phyloP scores from a whole-genome alignment of 2,888 invertebrate genomes.

The Drosophila anomalata region DNA sequence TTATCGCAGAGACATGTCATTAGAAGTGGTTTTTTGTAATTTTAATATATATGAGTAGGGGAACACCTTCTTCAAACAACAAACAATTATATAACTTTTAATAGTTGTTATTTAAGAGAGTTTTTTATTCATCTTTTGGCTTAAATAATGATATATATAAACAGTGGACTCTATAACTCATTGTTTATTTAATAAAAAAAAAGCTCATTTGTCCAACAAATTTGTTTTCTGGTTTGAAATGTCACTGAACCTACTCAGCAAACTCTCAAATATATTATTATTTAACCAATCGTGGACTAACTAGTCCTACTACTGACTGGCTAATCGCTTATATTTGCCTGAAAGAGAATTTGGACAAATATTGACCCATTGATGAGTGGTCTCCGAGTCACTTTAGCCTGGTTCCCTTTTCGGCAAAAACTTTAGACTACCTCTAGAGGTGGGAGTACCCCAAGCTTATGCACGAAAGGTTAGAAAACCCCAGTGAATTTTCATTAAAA shows the following conservation, averaged over 20 bases:
- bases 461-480: conserved; percentile 41
- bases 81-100: conserved; percentile 1
- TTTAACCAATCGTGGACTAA: too few relatives aligned
- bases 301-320: too few relatives aligned
- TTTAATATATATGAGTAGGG: not conserved
- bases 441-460: not conserved
- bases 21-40: not conserved
- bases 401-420: conserved; percentile 19
- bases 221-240: too few relatives aligned
- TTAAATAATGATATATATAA: not conserved
- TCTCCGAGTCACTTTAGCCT: conserved; percentile 29
- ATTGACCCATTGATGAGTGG: conserved; percentile 51
- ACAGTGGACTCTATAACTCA: too few relatives aligned
- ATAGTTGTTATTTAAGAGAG: conserved; percentile 1
- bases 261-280: too few relatives aligned
- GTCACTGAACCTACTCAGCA: too few relatives aligned
- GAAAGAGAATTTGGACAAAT: conserved; percentile 28
- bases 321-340: conserved; percentile 20
- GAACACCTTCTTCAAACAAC: conserved; percentile 1
- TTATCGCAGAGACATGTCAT: not conserved
- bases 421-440: too few relatives aligned
- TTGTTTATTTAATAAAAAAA: too few relatives aligned
- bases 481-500: conserved; percentile 29
- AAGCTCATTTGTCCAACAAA: too few relatives aligned
- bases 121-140: conserved; percentile 5